Conservation (phyloP, 2,888 invertebrate species). For the Megastigmus dorsalis region DNA sequence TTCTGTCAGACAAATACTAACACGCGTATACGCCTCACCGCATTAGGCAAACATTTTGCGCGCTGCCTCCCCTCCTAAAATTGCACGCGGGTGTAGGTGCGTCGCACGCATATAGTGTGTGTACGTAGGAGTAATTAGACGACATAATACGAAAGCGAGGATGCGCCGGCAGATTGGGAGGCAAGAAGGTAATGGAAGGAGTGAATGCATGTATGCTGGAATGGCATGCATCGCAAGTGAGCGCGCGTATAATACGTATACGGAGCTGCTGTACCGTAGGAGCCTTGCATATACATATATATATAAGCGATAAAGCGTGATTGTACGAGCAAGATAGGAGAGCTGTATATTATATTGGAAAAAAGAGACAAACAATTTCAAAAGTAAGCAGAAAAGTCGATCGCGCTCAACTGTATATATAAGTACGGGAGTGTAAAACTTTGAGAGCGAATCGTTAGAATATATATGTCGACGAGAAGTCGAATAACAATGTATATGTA, state of each 20-base stretch:
- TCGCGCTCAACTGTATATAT: neutral
- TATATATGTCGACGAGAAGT: neutral
- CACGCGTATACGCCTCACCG: conserved; percentile 6
- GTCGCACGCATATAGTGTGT: neutral
- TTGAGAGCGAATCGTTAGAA: too few species aligned
- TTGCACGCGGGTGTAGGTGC: neutral
- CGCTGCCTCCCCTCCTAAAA: conserved; percentile 10
- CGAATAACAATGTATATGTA: neutral
- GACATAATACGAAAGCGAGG: conserved; percentile 25
- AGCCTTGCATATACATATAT: too few species aligned
- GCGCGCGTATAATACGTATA: too few species aligned
- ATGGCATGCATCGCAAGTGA: neutral
- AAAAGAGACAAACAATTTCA: conserved; percentile 10
- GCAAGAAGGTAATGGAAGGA: neutral
- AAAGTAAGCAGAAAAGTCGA: conserved; percentile 5
- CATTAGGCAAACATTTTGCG: conserved; percentile 35
- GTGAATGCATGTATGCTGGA: neutral
- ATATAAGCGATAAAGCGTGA: neutral
- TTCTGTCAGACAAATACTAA: conserved; percentile 21
- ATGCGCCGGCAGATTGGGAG: conserved; percentile 33
- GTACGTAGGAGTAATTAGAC: conserved; percentile 40
- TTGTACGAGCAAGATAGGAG: too few species aligned
- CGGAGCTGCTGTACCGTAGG: too few species aligned
- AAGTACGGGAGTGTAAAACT: too few species aligned
- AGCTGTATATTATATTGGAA: neutral